Conservation (phyloP, 2,888 invertebrate species). For the Scaptomyza polygonia region DNA sequence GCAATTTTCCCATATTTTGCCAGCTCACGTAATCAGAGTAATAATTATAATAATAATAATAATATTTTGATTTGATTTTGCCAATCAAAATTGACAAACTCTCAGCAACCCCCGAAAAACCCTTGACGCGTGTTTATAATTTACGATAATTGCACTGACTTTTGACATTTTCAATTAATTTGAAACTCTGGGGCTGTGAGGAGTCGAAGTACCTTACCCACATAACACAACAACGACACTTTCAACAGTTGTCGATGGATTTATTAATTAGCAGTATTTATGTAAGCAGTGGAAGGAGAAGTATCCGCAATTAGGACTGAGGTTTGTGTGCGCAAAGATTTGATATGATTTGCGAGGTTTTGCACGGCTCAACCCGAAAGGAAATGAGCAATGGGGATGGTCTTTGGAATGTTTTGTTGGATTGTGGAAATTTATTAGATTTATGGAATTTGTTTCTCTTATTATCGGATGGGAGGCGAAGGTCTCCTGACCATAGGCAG, state of each 20-base stretch:
- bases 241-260: conserved; percentile 58
- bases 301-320: conserved; percentile 2
- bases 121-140: conserved; percentile 59
- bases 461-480: neutral
- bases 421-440: conserved; percentile 23
- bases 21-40: conserved; percentile 64
- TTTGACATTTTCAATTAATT: conserved; percentile 76
- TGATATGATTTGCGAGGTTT: conserved; percentile 40
- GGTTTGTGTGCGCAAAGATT: conserved; percentile 18
- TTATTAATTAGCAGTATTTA: conserved; percentile 63
- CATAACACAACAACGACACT: conserved; percentile 18
- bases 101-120: conserved; percentile 7
- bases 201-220: conserved; percentile 8
- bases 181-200: conserved; percentile 19
- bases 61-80: conserved; percentile 69
- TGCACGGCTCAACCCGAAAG: neutral
- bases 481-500: neutral
- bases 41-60: conserved; percentile 48
- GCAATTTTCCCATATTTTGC: conserved; percentile 51
- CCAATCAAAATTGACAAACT: conserved; percentile 4
- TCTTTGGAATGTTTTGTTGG: neutral
- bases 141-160: conserved; percentile 73
- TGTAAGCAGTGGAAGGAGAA: conserved; percentile 4
- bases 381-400: neutral
- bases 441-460: conserved; percentile 2